phyloP scores from a whole-genome alignment of 2,797 vertebrate genomes.

The Melanogrammus aeglefinus region DNA sequence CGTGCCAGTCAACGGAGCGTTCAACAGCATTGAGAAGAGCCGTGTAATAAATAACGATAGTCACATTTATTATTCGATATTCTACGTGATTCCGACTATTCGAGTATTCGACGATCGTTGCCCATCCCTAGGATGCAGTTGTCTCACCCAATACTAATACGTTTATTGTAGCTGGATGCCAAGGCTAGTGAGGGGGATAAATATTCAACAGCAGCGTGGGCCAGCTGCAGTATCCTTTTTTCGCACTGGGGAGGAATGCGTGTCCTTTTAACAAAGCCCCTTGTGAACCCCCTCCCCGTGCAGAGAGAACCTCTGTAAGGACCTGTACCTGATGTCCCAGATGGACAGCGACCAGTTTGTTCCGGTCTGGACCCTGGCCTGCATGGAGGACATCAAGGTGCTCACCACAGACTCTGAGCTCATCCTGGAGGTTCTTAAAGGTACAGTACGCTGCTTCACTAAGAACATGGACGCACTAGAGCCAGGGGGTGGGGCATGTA shows the following conservation, averaged over 20 bases:
- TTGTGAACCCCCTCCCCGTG: slow-evolving; percentile 11
- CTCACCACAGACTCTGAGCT: slow-evolving; percentile 90
- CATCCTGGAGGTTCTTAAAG: slow-evolving; percentile 90
- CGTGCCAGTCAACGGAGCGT: no score
- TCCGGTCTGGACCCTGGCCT: slow-evolving; percentile 95
- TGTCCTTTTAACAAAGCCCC: neutral
- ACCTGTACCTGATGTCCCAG: slow-evolving; percentile 97
- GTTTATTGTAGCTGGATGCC: neutral
- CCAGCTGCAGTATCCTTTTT: neutral
- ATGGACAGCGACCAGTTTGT: slow-evolving; percentile 99
- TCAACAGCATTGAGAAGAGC: no score
- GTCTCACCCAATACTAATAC: neutral
- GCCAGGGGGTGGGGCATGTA: neutral
- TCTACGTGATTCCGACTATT: no score
- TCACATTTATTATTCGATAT: no score
- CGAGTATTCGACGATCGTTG: no score
- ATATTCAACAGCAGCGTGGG: neutral
- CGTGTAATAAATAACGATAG: no score
- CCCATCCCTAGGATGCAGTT: neutral
- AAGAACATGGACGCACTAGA: neutral
- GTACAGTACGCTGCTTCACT: slow-evolving; percentile 58
- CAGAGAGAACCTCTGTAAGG: slow-evolving; percentile 96
- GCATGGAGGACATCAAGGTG: slow-evolving; percentile 94
- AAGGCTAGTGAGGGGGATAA: neutral
- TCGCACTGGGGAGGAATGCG: neutral